phyloP scores from a whole-genome alignment of 2,888 invertebrate genomes.

The Rugalucina vietnamica region DNA sequence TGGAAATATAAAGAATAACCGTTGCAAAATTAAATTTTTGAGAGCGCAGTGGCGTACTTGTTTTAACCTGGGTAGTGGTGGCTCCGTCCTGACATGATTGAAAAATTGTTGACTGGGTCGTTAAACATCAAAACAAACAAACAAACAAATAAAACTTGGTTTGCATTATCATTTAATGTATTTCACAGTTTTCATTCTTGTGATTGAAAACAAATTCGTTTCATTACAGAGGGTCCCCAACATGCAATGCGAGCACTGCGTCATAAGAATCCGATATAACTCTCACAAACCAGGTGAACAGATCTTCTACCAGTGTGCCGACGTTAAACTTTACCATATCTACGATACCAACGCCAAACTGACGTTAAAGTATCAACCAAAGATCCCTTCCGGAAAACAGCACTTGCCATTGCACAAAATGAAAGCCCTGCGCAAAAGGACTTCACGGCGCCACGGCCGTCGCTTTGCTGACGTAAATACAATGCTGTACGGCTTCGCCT shows the following conservation, averaged over 20 bases:
- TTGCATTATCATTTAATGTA: too few relatives aligned
- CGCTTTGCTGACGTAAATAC: background rate
- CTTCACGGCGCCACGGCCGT: background rate
- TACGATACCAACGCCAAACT: background rate
- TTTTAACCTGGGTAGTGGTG: too few relatives aligned
- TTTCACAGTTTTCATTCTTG: too few relatives aligned
- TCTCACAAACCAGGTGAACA: constrained; percentile 73
- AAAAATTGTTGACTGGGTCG: too few relatives aligned
- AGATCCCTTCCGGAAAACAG: constrained; percentile 16
- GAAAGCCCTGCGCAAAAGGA: constrained; percentile 21
- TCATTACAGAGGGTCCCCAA: constrained; percentile 65
- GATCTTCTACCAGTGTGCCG: constrained; percentile 71
- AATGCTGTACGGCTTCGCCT: constrained; percentile 62
- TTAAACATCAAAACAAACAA: too few relatives aligned
- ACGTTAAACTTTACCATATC: constrained; percentile 51
- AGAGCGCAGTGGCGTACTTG: too few relatives aligned
- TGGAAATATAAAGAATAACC: too few relatives aligned
- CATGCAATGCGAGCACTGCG: constrained; percentile 69
- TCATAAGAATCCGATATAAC: constrained; percentile 66
- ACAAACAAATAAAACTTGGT: too few relatives aligned
- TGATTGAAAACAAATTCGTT: too few relatives aligned
- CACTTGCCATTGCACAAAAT: constrained; percentile 36
- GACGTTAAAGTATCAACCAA: constrained; percentile 9
- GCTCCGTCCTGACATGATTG: too few relatives aligned
- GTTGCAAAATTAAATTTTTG: too few relatives aligned